Percentiles rank a stretch among this genome's conserved stretches.
Conservation (phyloP, 1,140 invertebrate genomes). For the Bathynomus jamesi region DNA sequence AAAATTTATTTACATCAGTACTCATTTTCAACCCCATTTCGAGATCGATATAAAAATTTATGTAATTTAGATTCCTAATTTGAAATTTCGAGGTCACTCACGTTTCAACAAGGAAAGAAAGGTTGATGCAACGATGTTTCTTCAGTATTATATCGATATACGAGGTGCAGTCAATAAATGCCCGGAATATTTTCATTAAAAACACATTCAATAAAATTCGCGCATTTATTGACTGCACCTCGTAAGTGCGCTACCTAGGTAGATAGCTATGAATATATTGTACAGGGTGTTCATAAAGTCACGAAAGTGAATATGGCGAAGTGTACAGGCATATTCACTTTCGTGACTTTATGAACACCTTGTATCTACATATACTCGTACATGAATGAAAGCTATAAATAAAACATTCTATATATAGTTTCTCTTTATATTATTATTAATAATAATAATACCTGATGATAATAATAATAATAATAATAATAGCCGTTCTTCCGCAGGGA, state of each 20-base stretch:
- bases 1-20: no score
- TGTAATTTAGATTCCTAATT: background rate
- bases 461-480: background rate
- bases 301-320: no score
- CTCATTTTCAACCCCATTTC: no score
- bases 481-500: constrained; percentile 46
- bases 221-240: no score
- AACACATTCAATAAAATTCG: no score
- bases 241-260: background rate
- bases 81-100: background rate
- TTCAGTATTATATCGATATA: background rate
- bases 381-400: background rate
- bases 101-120: background rate
- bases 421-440: background rate
- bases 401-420: background rate
- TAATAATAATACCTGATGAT: no score
- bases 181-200: no score
- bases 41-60: no score
- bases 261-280: background rate
- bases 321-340: no score
- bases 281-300: no score
- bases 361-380: background rate
- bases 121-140: background rate
- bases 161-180: no score
- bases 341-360: no score